phyloP scores from a whole-genome alignment of 2,888 invertebrate genomes.

The Eristalinus sepulchralis region DNA sequence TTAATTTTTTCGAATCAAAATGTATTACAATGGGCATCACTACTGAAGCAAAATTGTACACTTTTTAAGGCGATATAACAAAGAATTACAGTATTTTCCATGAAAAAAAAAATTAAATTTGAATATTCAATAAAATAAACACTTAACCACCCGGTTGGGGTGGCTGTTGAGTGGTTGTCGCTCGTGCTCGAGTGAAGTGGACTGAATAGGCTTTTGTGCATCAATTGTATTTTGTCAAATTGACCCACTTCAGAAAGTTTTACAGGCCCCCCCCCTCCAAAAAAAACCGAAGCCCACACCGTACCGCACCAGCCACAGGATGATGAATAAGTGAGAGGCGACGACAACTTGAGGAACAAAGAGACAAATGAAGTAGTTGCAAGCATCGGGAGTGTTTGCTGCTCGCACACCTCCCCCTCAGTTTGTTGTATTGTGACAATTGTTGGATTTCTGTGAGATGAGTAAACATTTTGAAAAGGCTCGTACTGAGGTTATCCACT shows the following conservation, averaged over 20 bases:
- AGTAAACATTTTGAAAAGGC: neutral
- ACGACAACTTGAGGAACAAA: conserved; percentile 21
- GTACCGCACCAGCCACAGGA: neutral
- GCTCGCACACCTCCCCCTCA: neutral
- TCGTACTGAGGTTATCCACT: conserved; percentile 7
- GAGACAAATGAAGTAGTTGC: conserved; percentile 9
- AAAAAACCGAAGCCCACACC: neutral
- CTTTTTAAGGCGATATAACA: neutral
- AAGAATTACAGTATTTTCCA: neutral
- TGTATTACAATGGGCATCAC: no score
- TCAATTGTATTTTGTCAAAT: conserved; percentile 62
- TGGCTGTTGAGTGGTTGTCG: conserved; percentile 28
- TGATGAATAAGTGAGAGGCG: conserved; percentile 20
- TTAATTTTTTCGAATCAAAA: neutral
- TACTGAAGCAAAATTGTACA: no score
- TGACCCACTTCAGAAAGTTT: conserved; percentile 63
- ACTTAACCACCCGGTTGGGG: conserved; percentile 8
- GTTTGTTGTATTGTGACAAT: conserved; percentile 39
- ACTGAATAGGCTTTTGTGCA: conserved; percentile 61
- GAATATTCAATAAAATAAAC: conserved; percentile 30
- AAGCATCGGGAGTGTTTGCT: conserved; percentile 19
- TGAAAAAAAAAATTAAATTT: conserved; percentile 30
- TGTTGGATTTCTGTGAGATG: conserved; percentile 18
- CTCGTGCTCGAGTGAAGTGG: conserved; percentile 43
- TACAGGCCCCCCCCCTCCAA: conserved; percentile 22